Evolutionary conservation across 2,888 invertebrate genomes (phyloP), one percentile per base, ranked within the genome.

Genomic region (Protonemura montana): DNA sequence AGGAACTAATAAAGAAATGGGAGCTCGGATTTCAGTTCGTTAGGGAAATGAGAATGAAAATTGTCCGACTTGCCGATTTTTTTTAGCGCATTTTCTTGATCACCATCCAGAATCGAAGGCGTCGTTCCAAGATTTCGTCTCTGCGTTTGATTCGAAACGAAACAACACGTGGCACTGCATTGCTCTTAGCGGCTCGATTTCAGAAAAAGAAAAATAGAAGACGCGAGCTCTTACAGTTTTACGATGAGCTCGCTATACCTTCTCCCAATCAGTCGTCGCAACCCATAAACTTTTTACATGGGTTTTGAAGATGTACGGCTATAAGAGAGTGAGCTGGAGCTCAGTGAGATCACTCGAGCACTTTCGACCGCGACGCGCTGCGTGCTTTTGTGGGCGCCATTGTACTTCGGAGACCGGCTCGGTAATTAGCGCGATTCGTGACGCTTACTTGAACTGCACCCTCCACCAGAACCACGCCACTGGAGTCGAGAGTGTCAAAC

Each of bases 401-500:
- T 59, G 59, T 59, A 21, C 21, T 3, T 21, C 2, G 16, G 6
- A 3, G 59, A 59, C 16, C n/a, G 5, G 29, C 28, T 29, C 6
- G 3, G 30, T 81, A n/a, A 78, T 78, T 78, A 78, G 78, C 26
- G 10, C 7, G 78, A 5, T 26, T 78, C 78, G 26, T 28, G 78
- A 25, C 82, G 13, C 26, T 83, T 28, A n/a, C 26, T 83, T 28
- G 76, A 76, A 84, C 42, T 84, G 27, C 84, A 84, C 84, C 76
- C 84, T 84, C 25, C 28, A 42, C 2, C 16, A 5, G 78, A 78
- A 28, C 6, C 16, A 27, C n/a, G 78, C 78, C 27, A 28, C 28
- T 26, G 28, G 26, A 42, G 85, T 76, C 59, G 59, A 84, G 76
- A 29, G 85, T 85, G 85, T 76, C 35, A 85, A 7, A n/a, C 59